Percentiles rank a stretch among this genome's conserved stretches.
Conservation (phyloP, 1,140 invertebrate species). For the Zaprionus capensis region DNA sequence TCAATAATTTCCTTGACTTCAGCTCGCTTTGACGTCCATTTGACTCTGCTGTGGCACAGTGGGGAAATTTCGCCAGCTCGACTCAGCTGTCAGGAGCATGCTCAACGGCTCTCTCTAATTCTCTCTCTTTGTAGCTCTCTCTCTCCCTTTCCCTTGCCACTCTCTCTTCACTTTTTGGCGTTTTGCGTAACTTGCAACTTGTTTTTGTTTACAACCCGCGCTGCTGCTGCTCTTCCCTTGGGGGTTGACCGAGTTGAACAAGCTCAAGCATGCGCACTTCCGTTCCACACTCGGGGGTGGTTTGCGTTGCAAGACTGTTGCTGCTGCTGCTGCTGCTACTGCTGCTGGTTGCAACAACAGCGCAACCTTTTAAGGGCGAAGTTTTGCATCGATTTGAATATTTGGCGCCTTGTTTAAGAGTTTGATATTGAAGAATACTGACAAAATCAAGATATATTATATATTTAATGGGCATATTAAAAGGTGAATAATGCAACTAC, state of each 20-base stretch:
- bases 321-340: constrained; percentile 14
- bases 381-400: constrained; percentile 7
- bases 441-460: background rate
- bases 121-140: constrained; percentile 22
- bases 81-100: constrained; percentile 57
- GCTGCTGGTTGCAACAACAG: background rate
- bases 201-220: constrained; percentile 75
- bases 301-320: constrained; percentile 63
- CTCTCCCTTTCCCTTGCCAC: constrained; percentile 26
- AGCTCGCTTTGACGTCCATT: constrained; percentile 63
- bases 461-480: background rate
- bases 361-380: background rate
- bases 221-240: constrained; percentile 28
- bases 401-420: constrained; percentile 8
- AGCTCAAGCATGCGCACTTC: constrained; percentile 55
- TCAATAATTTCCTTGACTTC: constrained; percentile 82
- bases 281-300: constrained; percentile 35
- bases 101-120: constrained; percentile 30
- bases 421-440: too few species aligned
- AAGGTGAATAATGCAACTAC: background rate
- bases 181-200: constrained; percentile 59
- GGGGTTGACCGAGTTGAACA: constrained; percentile 52
- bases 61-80: constrained; percentile 54
- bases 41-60: constrained; percentile 43
- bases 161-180: constrained; percentile 13